Base-by-base conservation (phyloP, 2,888 invertebrate genomes). In the Hololepta plana region DNA sequence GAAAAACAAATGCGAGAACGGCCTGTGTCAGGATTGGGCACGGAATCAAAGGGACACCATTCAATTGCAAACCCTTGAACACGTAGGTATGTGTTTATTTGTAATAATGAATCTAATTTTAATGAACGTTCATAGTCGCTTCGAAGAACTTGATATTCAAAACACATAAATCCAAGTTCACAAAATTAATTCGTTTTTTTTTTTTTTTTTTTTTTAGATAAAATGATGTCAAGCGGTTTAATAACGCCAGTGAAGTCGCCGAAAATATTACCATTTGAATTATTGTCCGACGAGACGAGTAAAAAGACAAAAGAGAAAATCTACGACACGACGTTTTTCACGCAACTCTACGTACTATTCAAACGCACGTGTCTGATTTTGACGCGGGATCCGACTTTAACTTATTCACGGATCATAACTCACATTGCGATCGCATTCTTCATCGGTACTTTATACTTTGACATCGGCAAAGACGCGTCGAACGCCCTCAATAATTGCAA, bases 401-500 rank as follows among this genome's bases (percentile, higher is more conserved):
- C 82, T 2, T 59, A 75, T 23, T 72, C 77, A 42, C 67, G 88
- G 12, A 58, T 87, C 24, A 57, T 67, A 6, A 82, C 90, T 35
- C 90, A 93, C 46, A 55, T 79, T 19, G 42, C 64, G 1, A 77
- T 90, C 44, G 91, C 85, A 0, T 40, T 87, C 4, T 60, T 87
- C 32, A 74, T 90, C 33, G 91, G 91, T 2, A 55, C 66, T 8
- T 59, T 93, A 12, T 93, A 82, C 55, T 79, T 67, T 47, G 71
- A 76, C 42, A 80, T 85, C 40, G 93, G 93, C n/a, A 66, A 71
- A 34, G 80, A 90, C 41, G 90, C 85, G 0, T 66, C 67, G 27
- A 71, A 82, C 49, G 72, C 77, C 10, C 60, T 76, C 35, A 77
- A 87, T 49, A 95, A 85, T 50, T 81, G 79, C 45, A 84, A 82